Evolutionary conservation across 1,140 invertebrate genomes (phyloP).

Genomic region (Orius laevigatus): DNA sequence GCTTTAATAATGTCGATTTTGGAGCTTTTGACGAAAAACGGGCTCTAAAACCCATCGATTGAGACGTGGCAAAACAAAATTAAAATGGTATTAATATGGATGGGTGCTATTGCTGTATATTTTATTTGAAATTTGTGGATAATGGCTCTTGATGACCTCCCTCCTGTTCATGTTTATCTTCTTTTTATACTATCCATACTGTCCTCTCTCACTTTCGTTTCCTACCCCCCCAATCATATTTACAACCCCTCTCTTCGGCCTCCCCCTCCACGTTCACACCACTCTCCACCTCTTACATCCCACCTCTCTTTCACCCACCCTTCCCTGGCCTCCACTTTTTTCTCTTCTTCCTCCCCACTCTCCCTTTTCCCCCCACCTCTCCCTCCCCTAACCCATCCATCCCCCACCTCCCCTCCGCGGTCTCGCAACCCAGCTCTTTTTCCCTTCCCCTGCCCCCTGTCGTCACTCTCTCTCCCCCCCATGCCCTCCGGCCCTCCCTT

Average conservation of each 20-base stretch:
- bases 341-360: neutral
- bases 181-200: too few relatives aligned
- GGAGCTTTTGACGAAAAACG: too few relatives aligned
- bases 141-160: too few relatives aligned
- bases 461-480: neutral
- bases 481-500: neutral
- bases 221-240: neutral
- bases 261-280: neutral
- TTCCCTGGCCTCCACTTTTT: too few relatives aligned
- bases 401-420: neutral
- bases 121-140: too few relatives aligned
- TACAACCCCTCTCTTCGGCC: neutral
- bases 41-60: too few relatives aligned
- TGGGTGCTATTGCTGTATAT: too few relatives aligned
- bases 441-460: neutral
- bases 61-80: too few relatives aligned
- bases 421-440: neutral
- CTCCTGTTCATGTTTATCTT: too few relatives aligned
- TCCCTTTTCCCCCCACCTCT: neutral
- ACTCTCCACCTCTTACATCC: neutral
- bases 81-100: too few relatives aligned
- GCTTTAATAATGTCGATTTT: too few relatives aligned
- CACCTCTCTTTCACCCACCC: neutral
- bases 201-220: neutral
- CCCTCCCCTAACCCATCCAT: neutral